Conservation (phyloP, 2,797 vertebrate species). For the Melanogrammus aeglefinus region DNA sequence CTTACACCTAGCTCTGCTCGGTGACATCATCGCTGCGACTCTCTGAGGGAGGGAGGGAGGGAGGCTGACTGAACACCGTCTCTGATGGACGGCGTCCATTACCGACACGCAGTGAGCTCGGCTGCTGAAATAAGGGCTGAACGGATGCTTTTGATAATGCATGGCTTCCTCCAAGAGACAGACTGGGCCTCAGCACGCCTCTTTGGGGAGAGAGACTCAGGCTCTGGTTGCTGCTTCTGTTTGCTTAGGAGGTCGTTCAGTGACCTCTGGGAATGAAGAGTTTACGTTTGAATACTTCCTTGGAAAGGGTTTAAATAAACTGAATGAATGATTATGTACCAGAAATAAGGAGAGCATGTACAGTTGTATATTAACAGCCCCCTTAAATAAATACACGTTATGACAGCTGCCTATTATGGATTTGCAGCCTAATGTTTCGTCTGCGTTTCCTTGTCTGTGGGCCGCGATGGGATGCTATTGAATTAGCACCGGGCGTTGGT, state of each 20-base stretch:
- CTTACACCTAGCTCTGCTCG: background rate
- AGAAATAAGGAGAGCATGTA: too few species aligned
- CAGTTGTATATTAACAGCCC: too few species aligned
- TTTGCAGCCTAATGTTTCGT: background rate
- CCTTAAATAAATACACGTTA: too few species aligned
- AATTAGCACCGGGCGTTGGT: slow-evolving; percentile 52
- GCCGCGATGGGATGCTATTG: slow-evolving; percentile 44
- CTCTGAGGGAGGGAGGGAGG: background rate
- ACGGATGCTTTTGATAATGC: slow-evolving; percentile 28
- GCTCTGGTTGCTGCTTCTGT: slow-evolving; percentile 34
- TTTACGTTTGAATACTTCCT: too few species aligned
- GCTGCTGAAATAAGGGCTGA: slow-evolving; percentile 28
- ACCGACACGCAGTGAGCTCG: slow-evolving; percentile 21
- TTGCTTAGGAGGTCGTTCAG: too few species aligned
- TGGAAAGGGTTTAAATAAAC: too few species aligned
- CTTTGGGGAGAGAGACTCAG: slow-evolving; percentile 20
- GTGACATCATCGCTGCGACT: background rate
- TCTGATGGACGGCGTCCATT: background rate
- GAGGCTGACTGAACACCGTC: background rate
- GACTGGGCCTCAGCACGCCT: slow-evolving; percentile 37
- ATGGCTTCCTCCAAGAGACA: slow-evolving; percentile 9
- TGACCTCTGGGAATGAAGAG: too few species aligned
- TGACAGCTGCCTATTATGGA: too few species aligned
- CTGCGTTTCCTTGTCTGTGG: slow-evolving; percentile 11
- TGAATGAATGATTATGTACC: too few species aligned